Evolutionary conservation across 1,140 invertebrate genomes (phyloP), one percentile per base, ranked within the genome.

Genomic region (Saccostrea cuccullata): DNA sequence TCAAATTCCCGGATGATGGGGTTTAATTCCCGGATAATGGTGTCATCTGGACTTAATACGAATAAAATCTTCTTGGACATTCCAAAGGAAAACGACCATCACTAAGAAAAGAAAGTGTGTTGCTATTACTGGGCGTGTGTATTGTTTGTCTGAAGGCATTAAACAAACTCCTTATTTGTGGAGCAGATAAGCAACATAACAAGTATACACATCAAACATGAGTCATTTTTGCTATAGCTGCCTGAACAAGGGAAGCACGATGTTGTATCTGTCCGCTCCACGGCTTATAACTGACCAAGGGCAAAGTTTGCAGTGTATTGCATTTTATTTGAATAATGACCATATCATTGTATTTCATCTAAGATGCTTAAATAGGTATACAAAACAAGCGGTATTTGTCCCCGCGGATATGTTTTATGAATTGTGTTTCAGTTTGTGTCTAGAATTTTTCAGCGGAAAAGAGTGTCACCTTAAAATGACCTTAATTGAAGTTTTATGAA

Each of bases 81-180:
- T 77, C 70, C 70, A 30, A 12, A 77, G 30, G 9, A 77, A 36
- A 15, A 77, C 70, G 26, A 30, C 23, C 26, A 77, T 77, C 70
- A 77, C 70, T 36, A 77, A 30, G 70, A 36, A 77, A 13, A 77
- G 70, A 77, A 77, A 77, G 70, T 77, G 30, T 23, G 70, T 77
- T 77, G 70, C 70, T 36, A 30, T 77, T 77, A 36, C 36, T 84
- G 55, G 82, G 82, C 55, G 82, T 84, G 82, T 55, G 82, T 47
- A 84, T 47, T 84, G 82, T 84, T 84, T 84, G 82, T 56, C 82
- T 56, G 55, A 56, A 55, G 23, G 17, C 55, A 84, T 84, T 84
- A 84, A 84, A 84, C 23, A 55, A 84, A 84, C 36, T 56, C 82
- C 82, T 56, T 84, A 55, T 30, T 77, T 77, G 70, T 77, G 30